Evolutionary conservation across 2,888 invertebrate genomes (phyloP).

Genomic region (Pristionchus entomophagus): DNA sequence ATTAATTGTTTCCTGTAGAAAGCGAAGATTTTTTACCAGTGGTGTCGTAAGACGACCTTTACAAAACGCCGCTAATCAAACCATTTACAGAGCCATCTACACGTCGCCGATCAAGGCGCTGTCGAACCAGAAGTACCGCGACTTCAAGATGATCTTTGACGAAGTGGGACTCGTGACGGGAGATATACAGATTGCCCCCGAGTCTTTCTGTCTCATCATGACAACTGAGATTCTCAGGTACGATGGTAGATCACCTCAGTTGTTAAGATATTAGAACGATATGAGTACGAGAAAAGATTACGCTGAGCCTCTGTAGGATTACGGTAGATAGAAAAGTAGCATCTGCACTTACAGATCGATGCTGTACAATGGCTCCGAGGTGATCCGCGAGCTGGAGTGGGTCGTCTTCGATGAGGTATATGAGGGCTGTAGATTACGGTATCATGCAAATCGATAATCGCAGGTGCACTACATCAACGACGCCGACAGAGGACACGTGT

Average conservation of each 20-base stretch:
- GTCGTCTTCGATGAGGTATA: slow-evolving; percentile 93
- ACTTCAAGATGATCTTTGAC: slow-evolving; percentile 90
- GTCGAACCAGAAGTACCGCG: slow-evolving; percentile 98
- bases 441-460: not conserved
- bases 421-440: not conserved
- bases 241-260: no score
- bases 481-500: slow-evolving; percentile 95
- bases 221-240: slow-evolving; percentile 94
- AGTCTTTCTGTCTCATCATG: slow-evolving; percentile 96
- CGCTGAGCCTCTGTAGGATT: not conserved
- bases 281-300: no score
- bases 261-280: no score
- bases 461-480: slow-evolving; percentile 97
- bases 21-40: no score
- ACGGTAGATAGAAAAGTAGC: not conserved
- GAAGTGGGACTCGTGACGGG: slow-evolving; percentile 95
- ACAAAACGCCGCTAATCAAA: not conserved
- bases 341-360: slow-evolving; percentile 82
- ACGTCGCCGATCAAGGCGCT: slow-evolving; percentile 99
- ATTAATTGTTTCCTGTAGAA: no score
- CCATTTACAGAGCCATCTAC: slow-evolving; percentile 82
- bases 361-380: slow-evolving; percentile 93
- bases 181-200: slow-evolving; percentile 94
- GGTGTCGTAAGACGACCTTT: not conserved
- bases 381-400: slow-evolving; percentile 95